Conservation (phyloP, 2,113 vertebrate genomes). For the Anthoscopus minutus region DNA sequence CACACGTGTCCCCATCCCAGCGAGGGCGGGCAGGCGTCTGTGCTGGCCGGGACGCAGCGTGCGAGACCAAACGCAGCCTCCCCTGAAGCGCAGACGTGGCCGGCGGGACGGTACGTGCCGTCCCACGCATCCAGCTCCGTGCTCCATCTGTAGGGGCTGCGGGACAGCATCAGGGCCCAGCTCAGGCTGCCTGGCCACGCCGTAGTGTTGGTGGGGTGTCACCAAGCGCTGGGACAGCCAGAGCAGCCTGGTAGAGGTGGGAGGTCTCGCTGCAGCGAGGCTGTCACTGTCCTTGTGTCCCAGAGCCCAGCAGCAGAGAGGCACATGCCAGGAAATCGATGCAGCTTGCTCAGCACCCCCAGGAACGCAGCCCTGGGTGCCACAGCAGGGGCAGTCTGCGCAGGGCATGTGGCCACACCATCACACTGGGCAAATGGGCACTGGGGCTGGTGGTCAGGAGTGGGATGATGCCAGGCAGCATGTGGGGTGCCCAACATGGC, state of each 20-base stretch:
- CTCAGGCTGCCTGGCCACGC: not conserved
- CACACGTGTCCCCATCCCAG: not conserved
- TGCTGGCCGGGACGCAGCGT: not conserved
- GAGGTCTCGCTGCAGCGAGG: not conserved
- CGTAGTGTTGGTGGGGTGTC: not conserved
- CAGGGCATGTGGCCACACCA: rapidly evolving
- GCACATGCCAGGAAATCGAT: not conserved
- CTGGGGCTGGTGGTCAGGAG: not conserved
- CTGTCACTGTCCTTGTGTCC: not conserved
- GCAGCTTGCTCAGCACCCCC: not conserved
- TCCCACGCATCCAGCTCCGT: not conserved
- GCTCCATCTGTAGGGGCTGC: not conserved
- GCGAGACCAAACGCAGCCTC: not conserved
- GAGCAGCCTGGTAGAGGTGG: not conserved
- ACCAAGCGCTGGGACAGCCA: not conserved
- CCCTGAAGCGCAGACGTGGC: not conserved
- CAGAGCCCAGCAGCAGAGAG: not conserved
- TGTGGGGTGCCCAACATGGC: not conserved
- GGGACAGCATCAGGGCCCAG: not conserved
- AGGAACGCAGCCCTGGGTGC: not conserved
- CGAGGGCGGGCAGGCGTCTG: not conserved
- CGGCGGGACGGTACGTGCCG: not conserved
- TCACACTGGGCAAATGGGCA: rapidly evolving
- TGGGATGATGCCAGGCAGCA: not conserved
- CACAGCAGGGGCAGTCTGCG: not conserved